These are phyloP conservation scores for Stichodactyla helianthus DNA, from an alignment of 64 coral and sea anemone genomes.

Conservation along the genomic window DNA sequence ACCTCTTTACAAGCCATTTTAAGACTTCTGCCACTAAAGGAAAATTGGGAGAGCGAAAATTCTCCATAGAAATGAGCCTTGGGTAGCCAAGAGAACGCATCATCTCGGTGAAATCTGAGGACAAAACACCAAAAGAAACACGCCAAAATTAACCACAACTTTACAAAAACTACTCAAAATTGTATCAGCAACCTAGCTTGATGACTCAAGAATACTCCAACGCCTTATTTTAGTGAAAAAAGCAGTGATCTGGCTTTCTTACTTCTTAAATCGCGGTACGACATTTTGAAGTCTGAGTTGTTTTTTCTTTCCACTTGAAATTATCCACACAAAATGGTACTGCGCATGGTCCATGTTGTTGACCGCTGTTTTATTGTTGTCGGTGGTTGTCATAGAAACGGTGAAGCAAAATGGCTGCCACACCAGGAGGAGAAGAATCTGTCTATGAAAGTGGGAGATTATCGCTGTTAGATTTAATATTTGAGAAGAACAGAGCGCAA, in stretches of 20 bases:
- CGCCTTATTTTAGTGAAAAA: background rate
- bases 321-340: background rate
- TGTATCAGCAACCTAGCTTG: background rate
- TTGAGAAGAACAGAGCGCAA: constrained; percentile 85
- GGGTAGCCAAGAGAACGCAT: constrained; percentile 95
- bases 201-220: background rate
- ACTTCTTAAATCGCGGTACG: constrained; percentile 97
- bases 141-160: background rate
- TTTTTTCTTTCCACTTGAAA: constrained; percentile 37
- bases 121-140: constrained; percentile 25
- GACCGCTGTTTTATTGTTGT: constrained; percentile 50
- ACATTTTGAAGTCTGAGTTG: constrained; percentile 66
- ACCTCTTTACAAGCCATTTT: constrained; percentile 93
- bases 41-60: constrained; percentile 99
- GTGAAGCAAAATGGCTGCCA: constrained; percentile 72
- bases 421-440: constrained; percentile 63
- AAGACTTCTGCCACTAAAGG: constrained; percentile 94
- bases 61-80: constrained; percentile 99
- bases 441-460: constrained; percentile 66
- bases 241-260: constrained; percentile 14
- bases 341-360: constrained; percentile 46
- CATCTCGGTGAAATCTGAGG: constrained; percentile 97
- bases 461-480: constrained; percentile 88
- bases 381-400: constrained; percentile 56
- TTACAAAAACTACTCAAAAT: background rate